Evolutionary conservation across 2,888 invertebrate species (phyloP), one percentile per base, ranked within the genome.

Genomic region (Sipha maydis): DNA sequence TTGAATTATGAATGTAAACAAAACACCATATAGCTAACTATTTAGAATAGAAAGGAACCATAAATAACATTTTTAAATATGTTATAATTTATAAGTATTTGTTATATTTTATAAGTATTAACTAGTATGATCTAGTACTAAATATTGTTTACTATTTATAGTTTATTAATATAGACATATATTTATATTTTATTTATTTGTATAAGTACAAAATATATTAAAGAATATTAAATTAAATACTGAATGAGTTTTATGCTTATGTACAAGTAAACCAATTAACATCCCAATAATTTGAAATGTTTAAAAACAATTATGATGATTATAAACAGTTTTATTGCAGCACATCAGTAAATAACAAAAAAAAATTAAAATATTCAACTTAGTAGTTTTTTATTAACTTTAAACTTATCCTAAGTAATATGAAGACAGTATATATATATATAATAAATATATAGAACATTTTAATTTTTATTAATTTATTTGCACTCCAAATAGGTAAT

Each of bases 1-100:
- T 67, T 80, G 67, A 28, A 82, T 28, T 69, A 21, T 82, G 25
- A 71, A 82, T 82, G 82, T 82, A 82, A 82, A 71, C 69, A 48
- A 82, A 71, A 82, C 82, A 82, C 82, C 82, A 82, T 48, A 48
- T 69, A 69, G n/a, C 11, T n/a, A 28, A n/a, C 8, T n/a, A 69
- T 69, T n/a, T 28, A 69, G 69, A 69, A 69, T 25, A n/a, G n/a
- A 8, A 5, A 41, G 41, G 9, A 41, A 41, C 11, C 8, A 41
- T 41, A 69, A 9, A 38, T 80, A 67, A 14, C n/a, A 80, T 38
- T 67, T 61, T 61, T 61, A 67, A 17, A 67, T 17, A 8, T 48
- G 48, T 48, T 48, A 48, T 80, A 38, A 25, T 0, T 56, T 34
- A 56, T 79, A 1, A 79, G 34, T 34, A 38, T n/a, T 61, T 19